A percentile compares a stretch with the other conserved stretches of the same genome.
phyloP scores from a whole-genome alignment of 2,113 vertebrate genomes.

The Carollia perspicillata region DNA sequence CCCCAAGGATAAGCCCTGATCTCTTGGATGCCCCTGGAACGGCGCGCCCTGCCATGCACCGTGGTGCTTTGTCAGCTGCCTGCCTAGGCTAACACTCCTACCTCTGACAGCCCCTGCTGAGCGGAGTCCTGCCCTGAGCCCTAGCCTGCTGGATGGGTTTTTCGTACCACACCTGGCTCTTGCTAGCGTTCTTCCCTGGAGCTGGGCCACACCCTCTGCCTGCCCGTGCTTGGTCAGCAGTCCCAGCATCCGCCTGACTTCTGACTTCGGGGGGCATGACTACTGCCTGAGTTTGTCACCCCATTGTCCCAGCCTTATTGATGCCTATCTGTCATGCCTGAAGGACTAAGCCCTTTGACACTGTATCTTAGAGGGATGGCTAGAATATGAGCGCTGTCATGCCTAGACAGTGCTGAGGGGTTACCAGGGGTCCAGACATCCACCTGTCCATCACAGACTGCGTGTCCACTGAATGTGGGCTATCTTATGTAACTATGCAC shows the following conservation, averaged over 20 bases:
- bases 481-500: background rate
- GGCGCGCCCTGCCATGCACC: rapidly evolving
- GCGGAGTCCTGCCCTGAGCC: background rate
- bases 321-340: background rate
- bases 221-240: background rate
- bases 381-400: background rate
- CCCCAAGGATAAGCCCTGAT: background rate
- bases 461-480: background rate
- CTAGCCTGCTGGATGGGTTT: background rate
- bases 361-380: background rate
- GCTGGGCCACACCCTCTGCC: background rate
- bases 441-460: background rate
- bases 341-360: background rate
- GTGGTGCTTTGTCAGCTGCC: rapidly evolving
- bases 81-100: background rate
- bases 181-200: background rate
- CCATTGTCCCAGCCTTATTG: background rate
- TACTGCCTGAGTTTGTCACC: background rate
- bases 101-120: background rate
- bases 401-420: background rate
- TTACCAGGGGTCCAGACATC: background rate
- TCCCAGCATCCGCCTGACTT: background rate
- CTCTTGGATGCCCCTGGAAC: background rate
- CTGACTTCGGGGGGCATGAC: background rate
- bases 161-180: background rate